phyloP scores from a whole-genome alignment of 2,797 vertebrate species.

The Gorsachius magnificus region DNA sequence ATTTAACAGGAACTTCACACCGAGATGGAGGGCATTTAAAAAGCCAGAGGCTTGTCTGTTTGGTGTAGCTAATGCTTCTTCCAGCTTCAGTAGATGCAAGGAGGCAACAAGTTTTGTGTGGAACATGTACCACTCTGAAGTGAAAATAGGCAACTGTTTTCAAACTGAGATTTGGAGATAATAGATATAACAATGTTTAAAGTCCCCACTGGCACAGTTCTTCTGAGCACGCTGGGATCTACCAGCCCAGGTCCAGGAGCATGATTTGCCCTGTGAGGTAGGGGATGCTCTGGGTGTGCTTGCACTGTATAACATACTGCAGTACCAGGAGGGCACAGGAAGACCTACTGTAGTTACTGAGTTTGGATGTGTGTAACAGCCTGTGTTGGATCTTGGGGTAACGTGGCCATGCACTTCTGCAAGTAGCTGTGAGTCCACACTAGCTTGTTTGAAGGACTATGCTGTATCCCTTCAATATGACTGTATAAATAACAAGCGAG shows the following conservation, averaged over 20 bases:
- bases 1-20: not conserved
- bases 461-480: rapidly evolving
- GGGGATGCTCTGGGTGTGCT: not conserved
- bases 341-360: not conserved
- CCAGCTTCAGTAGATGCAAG: not conserved
- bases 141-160: not conserved
- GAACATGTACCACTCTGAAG: not conserved
- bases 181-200: not conserved
- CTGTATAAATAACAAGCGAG: not conserved
- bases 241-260: not conserved
- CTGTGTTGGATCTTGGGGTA: not conserved
- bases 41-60: not conserved
- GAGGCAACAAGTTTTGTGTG: not conserved
- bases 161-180: not conserved
- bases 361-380: not conserved
- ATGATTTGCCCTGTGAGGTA: not conserved
- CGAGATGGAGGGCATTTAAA: not conserved
- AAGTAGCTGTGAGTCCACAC: not conserved
- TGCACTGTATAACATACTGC: not conserved
- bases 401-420: not conserved
- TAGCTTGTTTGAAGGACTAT: not conserved
- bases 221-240: not conserved
- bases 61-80: not conserved
- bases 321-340: not conserved
- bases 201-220: not conserved